These are phyloP conservation scores for Xiphophorus hellerii DNA, from an alignment of 2,113 vertebrate genomes.

Conservation along the genomic window DNA sequence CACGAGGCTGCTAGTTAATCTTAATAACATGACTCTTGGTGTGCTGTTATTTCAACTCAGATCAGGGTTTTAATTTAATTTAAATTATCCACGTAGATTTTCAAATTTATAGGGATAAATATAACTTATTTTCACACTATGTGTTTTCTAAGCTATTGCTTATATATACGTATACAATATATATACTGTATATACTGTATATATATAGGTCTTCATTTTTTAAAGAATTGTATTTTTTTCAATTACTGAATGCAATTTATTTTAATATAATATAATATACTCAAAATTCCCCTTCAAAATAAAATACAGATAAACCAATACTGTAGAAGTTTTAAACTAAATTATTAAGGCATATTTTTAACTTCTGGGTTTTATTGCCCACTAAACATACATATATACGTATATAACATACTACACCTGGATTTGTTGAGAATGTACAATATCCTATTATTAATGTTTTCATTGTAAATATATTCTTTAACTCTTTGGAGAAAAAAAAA, in stretches of 20 bases:
- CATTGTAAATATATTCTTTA: background rate
- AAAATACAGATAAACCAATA: too few species aligned
- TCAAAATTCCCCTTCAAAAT: too few species aligned
- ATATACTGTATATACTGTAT: too few species aligned
- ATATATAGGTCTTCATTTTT: too few species aligned
- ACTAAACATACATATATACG: too few species aligned
- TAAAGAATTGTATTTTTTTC: too few species aligned
- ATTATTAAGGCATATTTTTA: too few species aligned
- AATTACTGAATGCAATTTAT: too few species aligned
- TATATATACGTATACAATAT: background rate
- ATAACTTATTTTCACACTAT: background rate
- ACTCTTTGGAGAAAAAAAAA: background rate
- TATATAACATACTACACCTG: background rate
- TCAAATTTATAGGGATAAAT: background rate
- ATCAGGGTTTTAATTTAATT: constrained; percentile 19
- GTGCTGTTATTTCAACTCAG: background rate
- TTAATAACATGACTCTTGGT: constrained; percentile 12
- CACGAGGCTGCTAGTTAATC: constrained; percentile 22
- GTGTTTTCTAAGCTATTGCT: too few species aligned
- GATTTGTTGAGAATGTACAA: background rate
- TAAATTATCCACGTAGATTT: constrained; percentile 6
- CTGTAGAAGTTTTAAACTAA: too few species aligned
- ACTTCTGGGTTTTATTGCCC: background rate
- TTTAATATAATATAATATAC: too few species aligned
- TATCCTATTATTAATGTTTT: background rate